Conservation (phyloP, 35 echinoderm and acorn worm genomes). For the Amphiura filiformis region DNA sequence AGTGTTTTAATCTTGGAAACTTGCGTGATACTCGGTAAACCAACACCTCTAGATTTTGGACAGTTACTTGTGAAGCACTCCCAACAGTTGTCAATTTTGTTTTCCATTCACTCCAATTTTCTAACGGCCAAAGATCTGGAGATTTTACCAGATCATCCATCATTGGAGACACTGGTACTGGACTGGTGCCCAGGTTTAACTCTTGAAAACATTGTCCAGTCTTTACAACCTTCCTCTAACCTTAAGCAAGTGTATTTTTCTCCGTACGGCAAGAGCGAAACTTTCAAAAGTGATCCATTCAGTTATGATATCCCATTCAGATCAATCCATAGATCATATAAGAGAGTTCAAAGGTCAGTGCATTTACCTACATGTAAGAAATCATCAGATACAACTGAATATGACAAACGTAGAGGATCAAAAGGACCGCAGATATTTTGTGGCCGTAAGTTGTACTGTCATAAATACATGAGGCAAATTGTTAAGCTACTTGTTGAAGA, state of each 20-base stretch:
- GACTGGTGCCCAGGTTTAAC: neutral
- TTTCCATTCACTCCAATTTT: neutral
- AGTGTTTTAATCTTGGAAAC: neutral
- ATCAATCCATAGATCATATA: neutral
- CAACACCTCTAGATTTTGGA: too few relatives aligned
- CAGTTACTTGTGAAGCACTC: too few relatives aligned
- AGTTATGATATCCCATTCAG: neutral
- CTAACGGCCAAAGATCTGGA: neutral
- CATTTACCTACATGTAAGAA: too few relatives aligned
- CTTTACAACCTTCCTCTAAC: neutral
- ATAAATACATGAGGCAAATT: slow-evolving; percentile 1
- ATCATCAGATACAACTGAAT: too few relatives aligned
- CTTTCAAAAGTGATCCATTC: neutral
- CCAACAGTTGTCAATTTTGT: neutral
- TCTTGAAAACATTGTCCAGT: neutral
- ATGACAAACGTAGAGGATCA: neutral
- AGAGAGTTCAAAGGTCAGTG: neutral
- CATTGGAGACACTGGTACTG: neutral
- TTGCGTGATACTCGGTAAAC: neutral
- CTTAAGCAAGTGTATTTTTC: neutral
- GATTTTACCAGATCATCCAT: neutral
- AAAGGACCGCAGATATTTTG: neutral
- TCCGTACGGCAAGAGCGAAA: neutral
- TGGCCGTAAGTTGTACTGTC: neutral
- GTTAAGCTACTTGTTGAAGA: neutral